Evolutionary conservation across 2,888 invertebrate species (phyloP).

Genomic region (Druceiella hillmani): DNA sequence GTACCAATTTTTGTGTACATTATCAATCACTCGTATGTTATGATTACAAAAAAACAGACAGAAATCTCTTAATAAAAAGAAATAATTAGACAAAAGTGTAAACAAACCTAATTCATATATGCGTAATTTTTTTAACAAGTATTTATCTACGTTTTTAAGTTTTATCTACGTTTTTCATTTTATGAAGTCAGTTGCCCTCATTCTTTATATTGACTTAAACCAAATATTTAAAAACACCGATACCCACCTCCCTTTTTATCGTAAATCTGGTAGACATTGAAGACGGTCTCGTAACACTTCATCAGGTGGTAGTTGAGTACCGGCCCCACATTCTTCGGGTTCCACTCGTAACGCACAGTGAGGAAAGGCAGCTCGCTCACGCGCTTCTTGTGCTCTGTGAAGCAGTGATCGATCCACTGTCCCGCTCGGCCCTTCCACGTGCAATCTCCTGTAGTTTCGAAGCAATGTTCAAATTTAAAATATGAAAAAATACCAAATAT

Average conservation of each 20-base stretch:
- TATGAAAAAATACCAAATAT: too few relatives aligned
- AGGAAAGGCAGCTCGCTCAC: constrained; percentile 49
- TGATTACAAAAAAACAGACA: too few relatives aligned
- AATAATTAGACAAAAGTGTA: too few relatives aligned
- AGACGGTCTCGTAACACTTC: constrained; percentile 43
- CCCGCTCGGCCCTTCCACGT: constrained; percentile 55
- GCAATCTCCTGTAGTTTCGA: constrained; percentile 41
- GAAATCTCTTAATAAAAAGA: too few relatives aligned
- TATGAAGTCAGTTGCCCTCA: too few relatives aligned
- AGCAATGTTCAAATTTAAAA: background rate
- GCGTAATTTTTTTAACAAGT: too few relatives aligned
- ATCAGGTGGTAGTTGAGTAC: constrained; percentile 46
- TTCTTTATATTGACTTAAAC: too few relatives aligned
- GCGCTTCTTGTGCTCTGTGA: constrained; percentile 44
- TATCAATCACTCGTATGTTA: too few relatives aligned
- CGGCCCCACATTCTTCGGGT: constrained; percentile 42
- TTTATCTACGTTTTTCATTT: too few relatives aligned
- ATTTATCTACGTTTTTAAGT: too few relatives aligned
- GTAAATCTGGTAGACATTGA: constrained; percentile 50
- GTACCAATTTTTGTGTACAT: too few relatives aligned
- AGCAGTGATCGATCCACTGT: constrained; percentile 58
- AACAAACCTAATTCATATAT: too few relatives aligned
- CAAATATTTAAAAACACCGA: background rate
- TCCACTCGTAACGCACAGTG: constrained; percentile 45
- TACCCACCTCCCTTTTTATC: constrained; percentile 43